Base-by-base conservation (phyloP, 2,888 invertebrate genomes). In the Tetheella fluctuosa region DNA sequence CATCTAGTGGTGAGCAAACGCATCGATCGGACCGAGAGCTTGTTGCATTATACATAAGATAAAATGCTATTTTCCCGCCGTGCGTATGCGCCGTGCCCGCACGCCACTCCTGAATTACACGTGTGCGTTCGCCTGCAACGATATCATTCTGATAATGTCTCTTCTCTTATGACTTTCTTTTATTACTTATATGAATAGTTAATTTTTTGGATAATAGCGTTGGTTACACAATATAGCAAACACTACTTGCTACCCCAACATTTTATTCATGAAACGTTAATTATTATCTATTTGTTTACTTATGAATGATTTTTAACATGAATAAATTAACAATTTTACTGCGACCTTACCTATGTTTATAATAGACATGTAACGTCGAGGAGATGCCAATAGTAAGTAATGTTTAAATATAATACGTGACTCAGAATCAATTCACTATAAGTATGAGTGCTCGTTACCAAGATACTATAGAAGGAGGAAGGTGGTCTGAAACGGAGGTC, bases 111-210 rank as follows among this genome's bases (percentile, higher is more conserved):
- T 79, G 81, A 85, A 90, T 89, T 85, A 80, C 88, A 68, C 73
- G 66, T 64, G 81, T 65, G 76, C 88, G 72, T 77, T 87, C 85
- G 85, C 73, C 80, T 81, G 89, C 76, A 68, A 85, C 90, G 80
- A 77, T 74, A 77, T 69, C 71, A 72, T 74, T 76, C 77, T 83
- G 79, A 80, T 84, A 80, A 82, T 84, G 83, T 84, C 81, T 81
- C 79, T 74, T 79, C 77, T 79, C 79, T 73, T 70, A 77, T 73
- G 80, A 86, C 88, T 90, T 90, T 89, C 89, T 86, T 89, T 84
- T 83, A 80, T 68, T 71, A n/a, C n/a, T n/a, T n/a, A 17, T 48
- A 10, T 48, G 20, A 20, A 20, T 48, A n/a, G 5, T 1, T n/a
- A 15, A n/a, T 6, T 2, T 20, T 48, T 48, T 48, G 17, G 20